These are phyloP conservation scores for Trissolcus basalis DNA, from an alignment of 1,140 invertebrate species.

Conservation along the genomic window DNA sequence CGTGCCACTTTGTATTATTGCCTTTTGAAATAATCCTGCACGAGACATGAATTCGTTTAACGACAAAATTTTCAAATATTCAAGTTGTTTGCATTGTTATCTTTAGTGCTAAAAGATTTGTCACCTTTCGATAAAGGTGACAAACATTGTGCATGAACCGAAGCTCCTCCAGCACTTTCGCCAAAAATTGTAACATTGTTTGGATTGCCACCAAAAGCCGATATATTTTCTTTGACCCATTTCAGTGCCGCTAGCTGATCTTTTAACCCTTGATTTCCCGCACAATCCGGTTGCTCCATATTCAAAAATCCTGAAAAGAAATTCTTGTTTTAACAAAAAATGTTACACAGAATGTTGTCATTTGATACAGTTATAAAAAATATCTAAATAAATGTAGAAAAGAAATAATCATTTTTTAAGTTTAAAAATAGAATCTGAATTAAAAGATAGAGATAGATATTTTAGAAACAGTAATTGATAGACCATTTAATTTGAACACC, in stretches of 20 bases:
- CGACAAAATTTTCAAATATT: background rate
- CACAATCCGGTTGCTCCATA: slow-evolving; percentile 54
- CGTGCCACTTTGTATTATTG: slow-evolving; percentile 6
- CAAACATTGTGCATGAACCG: slow-evolving; percentile 51
- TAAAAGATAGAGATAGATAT: too few species aligned
- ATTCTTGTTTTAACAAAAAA: too few species aligned
- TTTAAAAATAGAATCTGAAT: too few species aligned
- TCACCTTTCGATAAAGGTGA: slow-evolving; percentile 42
- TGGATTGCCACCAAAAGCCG: slow-evolving; percentile 61
- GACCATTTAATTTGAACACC: too few species aligned
- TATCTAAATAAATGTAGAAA: too few species aligned
- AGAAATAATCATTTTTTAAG: too few species aligned
- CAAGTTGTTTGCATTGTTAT: background rate
- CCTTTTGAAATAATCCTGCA: slow-evolving; percentile 16
- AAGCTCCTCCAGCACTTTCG: slow-evolving; percentile 35
- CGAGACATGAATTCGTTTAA: background rate
- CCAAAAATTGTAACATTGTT: slow-evolving; percentile 62
- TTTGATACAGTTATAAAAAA: too few species aligned
- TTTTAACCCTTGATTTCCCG: slow-evolving; percentile 62
- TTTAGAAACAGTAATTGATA: too few species aligned
- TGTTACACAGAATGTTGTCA: too few species aligned
- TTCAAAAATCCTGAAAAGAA: slow-evolving; percentile 60
- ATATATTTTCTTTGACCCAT: slow-evolving; percentile 63
- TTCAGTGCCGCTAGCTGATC: slow-evolving; percentile 59
- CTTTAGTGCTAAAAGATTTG: background rate